These are phyloP conservation scores for Coccyzus lansbergi DNA, from an alignment of 2,797 vertebrate species.

Conservation along the genomic window DNA sequence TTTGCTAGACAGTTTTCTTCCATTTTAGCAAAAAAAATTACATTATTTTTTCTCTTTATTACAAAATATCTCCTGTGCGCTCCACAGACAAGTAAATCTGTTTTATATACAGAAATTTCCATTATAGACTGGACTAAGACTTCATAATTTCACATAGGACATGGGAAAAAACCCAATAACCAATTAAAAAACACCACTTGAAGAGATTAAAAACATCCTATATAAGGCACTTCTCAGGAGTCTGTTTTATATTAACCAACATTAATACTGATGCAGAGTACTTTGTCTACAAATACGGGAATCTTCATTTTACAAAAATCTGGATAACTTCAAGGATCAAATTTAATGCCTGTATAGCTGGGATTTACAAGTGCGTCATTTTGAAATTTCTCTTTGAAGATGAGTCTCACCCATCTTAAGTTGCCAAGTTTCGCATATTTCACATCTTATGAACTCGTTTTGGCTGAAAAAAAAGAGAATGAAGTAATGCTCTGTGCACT, in stretches of 20 bases:
- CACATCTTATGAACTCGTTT: conserved; percentile 22
- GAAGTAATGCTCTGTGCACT: conserved; percentile 41
- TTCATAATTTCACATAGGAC: neutral
- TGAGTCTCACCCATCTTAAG: conserved; percentile 27
- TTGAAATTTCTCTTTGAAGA: conserved; percentile 58
- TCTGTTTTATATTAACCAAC: neutral
- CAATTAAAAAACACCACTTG: neutral
- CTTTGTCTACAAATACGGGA: neutral
- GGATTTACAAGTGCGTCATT: conserved; percentile 54
- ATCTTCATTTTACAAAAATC: neutral
- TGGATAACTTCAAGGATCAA: conserved; percentile 32
- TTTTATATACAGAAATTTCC: neutral
- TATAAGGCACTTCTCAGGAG: neutral
- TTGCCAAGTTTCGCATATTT: conserved; percentile 50
- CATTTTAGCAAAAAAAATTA: neutral
- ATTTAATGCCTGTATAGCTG: conserved; percentile 7
- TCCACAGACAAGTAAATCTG: neutral
- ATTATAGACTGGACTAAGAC: neutral
- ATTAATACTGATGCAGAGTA: neutral
- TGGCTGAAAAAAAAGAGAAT: neutral
- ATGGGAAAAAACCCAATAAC: neutral
- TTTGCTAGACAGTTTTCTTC: neutral
- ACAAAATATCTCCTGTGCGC: neutral
- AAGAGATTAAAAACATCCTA: neutral
- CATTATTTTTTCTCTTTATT: neutral